These are phyloP conservation scores for Drosophila pachea DNA, from an alignment of 1,140 invertebrate genomes.

Conservation along the genomic window DNA sequence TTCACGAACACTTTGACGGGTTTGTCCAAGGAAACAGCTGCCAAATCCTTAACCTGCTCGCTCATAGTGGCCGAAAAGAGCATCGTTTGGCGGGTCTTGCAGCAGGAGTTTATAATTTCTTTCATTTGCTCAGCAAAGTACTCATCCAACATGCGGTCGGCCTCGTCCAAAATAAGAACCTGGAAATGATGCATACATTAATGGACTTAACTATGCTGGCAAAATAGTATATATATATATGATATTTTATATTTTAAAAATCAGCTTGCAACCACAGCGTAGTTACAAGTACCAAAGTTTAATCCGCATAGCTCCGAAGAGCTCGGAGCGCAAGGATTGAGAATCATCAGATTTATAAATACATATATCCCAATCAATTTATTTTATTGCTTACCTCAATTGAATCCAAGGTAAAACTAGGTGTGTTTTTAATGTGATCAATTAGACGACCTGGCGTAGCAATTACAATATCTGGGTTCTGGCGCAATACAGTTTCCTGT, in stretches of 20 bases:
- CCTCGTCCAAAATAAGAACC: slow-evolving; percentile 78
- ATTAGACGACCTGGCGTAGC: slow-evolving; percentile 98
- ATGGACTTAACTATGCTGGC: not conserved
- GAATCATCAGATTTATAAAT: slow-evolving; percentile 54
- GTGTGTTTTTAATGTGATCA: slow-evolving; percentile 85
- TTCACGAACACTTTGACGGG: slow-evolving; percentile 97
- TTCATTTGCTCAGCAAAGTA: slow-evolving; percentile 99
- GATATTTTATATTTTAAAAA: accelerated
- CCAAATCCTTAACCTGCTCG: slow-evolving; percentile 95
- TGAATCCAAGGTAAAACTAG: slow-evolving; percentile 91
- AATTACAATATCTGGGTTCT: slow-evolving; percentile 97
- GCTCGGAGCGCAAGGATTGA: slow-evolving; percentile 78
- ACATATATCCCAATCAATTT: no score
- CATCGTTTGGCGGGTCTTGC: slow-evolving; percentile 96
- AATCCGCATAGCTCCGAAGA: slow-evolving; percentile 42
- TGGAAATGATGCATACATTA: slow-evolving; percentile 7
- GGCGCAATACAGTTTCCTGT: slow-evolving; percentile 92
- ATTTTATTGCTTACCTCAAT: slow-evolving; percentile 88
- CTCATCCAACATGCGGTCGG: slow-evolving; percentile 95
- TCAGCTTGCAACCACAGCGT: slow-evolving; percentile 63
- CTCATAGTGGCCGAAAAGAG: slow-evolving; percentile 99
- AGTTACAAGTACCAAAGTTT: slow-evolving; percentile 49
- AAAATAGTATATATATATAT: not conserved
- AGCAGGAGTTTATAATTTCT: slow-evolving; percentile 94
- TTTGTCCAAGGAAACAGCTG: slow-evolving; percentile 92